A percentile compares a stretch with the other conserved stretches of the same genome.
These are phyloP conservation scores for Ficedula albicollis DNA, from an alignment of 2,797 vertebrate species.

Conservation along the genomic window DNA sequence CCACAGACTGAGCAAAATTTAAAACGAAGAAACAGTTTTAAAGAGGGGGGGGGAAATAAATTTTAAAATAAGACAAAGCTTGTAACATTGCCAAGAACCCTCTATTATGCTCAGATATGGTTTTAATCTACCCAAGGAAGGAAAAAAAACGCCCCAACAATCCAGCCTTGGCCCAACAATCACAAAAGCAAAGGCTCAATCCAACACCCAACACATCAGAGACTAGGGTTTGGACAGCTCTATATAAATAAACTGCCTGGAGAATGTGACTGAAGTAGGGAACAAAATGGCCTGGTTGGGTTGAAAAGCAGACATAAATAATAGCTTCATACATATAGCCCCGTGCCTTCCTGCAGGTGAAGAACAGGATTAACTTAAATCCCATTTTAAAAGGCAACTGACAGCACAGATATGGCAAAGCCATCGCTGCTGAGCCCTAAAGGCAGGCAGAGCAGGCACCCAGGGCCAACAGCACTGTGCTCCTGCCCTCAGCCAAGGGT, in stretches of 20 bases:
- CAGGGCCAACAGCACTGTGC: not conserved
- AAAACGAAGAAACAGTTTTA: not conserved
- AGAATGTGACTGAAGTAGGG: rapidly evolving
- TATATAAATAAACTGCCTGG: not conserved
- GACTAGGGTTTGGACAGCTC: not conserved
- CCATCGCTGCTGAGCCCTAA: rapidly evolving
- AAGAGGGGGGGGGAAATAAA: rapidly evolving
- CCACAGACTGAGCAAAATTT: not conserved
- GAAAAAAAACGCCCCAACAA: not conserved
- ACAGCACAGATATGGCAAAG: rapidly evolving
- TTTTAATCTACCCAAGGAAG: not conserved
- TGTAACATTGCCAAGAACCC: not conserved
- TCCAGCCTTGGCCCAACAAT: not conserved
- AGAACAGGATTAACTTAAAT: not conserved
- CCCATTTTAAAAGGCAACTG: rapidly evolving
- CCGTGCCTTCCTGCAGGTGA: not conserved
- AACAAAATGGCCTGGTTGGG: not conserved
- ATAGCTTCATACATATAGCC: rapidly evolving
- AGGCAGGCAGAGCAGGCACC: not conserved
- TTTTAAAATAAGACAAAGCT: not conserved
- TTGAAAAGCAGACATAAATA: not conserved
- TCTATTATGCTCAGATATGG: not conserved
- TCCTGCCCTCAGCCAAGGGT: not conserved
- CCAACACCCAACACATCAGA: not conserved
- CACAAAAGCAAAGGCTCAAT: not conserved